Evolutionary conservation across 2,888 invertebrate genomes (phyloP).

Genomic region (Panzeria rudis): DNA sequence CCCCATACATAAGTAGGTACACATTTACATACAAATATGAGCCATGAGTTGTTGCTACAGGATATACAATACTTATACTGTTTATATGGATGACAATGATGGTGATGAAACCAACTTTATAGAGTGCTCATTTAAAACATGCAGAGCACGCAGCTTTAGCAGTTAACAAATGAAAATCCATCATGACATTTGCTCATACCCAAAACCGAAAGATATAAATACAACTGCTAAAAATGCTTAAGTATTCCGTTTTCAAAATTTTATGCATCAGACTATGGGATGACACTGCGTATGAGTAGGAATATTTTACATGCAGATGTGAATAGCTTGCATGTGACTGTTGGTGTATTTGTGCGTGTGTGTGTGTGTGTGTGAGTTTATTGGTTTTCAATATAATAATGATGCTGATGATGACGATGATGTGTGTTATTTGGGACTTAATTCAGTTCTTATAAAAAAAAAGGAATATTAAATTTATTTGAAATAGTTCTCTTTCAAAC

Average conservation of each 20-base stretch:
- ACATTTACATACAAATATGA: not conserved
- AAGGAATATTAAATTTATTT: not conserved
- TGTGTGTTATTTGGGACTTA: constrained; percentile 39
- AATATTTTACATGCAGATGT: not conserved
- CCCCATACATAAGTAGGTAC: not conserved
- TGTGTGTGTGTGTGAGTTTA: not conserved
- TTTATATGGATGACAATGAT: not conserved
- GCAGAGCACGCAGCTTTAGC: constrained; percentile 64
- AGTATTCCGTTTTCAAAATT: constrained; percentile 65
- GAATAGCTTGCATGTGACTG: not conserved
- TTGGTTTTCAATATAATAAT: constrained; percentile 6
- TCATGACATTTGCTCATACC: constrained; percentile 66
- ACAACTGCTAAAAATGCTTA: constrained; percentile 62
- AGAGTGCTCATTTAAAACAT: constrained; percentile 38
- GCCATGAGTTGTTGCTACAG: constrained; percentile 10
- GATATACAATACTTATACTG: constrained; percentile 27
- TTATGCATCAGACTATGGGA: constrained; percentile 50
- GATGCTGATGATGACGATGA: constrained; percentile 12
- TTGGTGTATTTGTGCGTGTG: not conserved
- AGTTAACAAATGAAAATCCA: constrained; percentile 68
- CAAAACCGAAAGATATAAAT: constrained; percentile 47
- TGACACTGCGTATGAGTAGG: constrained; percentile 52
- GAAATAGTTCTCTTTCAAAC: constrained; percentile 4
- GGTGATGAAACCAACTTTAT: constrained; percentile 43
- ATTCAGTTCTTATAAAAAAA: constrained; percentile 13